Evolutionary conservation across 2,113 vertebrate species (phyloP).

Genomic region (Paramormyrops kingsleyae): DNA sequence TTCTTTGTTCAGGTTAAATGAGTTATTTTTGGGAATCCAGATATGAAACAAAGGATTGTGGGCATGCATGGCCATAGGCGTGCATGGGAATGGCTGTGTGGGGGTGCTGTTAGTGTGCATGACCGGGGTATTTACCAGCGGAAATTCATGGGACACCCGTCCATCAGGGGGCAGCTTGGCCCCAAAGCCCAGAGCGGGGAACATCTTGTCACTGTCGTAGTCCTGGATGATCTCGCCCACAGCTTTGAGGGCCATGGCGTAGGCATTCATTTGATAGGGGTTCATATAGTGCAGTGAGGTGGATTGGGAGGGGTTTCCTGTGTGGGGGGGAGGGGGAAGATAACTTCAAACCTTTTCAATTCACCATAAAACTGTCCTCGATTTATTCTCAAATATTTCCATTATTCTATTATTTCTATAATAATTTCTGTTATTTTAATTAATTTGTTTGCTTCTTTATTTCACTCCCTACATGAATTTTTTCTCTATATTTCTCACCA

Average conservation of each 20-base stretch:
- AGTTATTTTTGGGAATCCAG: not conserved
- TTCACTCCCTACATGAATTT: not conserved
- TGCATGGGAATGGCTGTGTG: not conserved
- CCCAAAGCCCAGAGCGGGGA: slow-evolving; percentile 83
- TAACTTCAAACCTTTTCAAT: not conserved
- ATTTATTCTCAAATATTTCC: not conserved
- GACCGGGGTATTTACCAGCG: slow-evolving; percentile 63
- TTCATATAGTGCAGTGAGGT: slow-evolving; percentile 94
- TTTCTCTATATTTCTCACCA: not conserved
- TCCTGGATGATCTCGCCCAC: slow-evolving; percentile 95
- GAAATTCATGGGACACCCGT: slow-evolving; percentile 84
- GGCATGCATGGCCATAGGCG: not conserved
- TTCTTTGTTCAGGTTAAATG: not conserved
- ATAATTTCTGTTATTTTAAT: no score
- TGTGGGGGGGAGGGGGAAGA: slow-evolving; percentile 4
- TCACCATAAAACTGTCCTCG: not conserved
- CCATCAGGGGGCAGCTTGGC: slow-evolving; percentile 89
- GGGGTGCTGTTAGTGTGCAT: not conserved
- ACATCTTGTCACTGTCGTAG: slow-evolving; percentile 95
- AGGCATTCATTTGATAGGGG: slow-evolving; percentile 93
- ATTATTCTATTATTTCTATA: not conserved
- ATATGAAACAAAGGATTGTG: not conserved
- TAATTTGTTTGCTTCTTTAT: not conserved
- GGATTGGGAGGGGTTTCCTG: slow-evolving; percentile 84
- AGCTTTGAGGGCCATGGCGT: slow-evolving; percentile 84